Conservation (phyloP, 1,140 invertebrate genomes). For the Drosophila melanica region DNA sequence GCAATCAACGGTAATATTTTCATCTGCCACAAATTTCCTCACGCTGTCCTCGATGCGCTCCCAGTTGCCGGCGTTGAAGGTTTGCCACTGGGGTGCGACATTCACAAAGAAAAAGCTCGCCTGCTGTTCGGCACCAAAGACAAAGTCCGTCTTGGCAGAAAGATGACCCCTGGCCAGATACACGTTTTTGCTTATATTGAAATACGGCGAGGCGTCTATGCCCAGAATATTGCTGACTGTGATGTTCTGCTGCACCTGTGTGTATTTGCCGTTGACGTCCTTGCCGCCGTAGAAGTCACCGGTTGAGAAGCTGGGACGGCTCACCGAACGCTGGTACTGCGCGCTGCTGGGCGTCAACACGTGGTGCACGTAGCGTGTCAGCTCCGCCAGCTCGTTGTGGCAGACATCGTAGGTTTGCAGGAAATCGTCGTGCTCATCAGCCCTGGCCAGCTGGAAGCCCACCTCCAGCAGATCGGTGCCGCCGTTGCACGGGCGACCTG, state of each 20-base stretch:
- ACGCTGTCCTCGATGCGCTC: constrained; percentile 84
- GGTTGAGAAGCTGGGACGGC: constrained; percentile 71
- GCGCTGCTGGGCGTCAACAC: constrained; percentile 71
- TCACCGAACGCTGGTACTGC: constrained; percentile 76
- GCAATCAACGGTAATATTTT: constrained; percentile 84
- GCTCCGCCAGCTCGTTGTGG: constrained; percentile 76
- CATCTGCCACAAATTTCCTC: constrained; percentile 79
- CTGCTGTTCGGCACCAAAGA: constrained; percentile 87
- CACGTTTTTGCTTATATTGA: constrained; percentile 62
- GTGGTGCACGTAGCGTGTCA: constrained; percentile 84
- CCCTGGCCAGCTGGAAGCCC: constrained; percentile 62
- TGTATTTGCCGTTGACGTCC: constrained; percentile 80
- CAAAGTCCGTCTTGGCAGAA: constrained; percentile 87
- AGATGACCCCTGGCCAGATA: constrained; percentile 88
- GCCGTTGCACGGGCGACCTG: constrained; percentile 69
- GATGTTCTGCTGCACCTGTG: constrained; percentile 66
- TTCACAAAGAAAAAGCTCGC: constrained; percentile 88
- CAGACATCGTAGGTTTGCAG: constrained; percentile 84
- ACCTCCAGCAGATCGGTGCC: constrained; percentile 75
- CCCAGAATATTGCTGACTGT: constrained; percentile 76
- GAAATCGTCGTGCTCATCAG: constrained; percentile 60
- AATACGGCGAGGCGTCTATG: constrained; percentile 71
- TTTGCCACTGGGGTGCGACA: constrained; percentile 87
- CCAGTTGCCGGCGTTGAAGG: constrained; percentile 88
- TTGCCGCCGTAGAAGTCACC: constrained; percentile 78